These are phyloP conservation scores for Euschistus heros DNA, from an alignment of 1,140 invertebrate species.

Conservation along the genomic window DNA sequence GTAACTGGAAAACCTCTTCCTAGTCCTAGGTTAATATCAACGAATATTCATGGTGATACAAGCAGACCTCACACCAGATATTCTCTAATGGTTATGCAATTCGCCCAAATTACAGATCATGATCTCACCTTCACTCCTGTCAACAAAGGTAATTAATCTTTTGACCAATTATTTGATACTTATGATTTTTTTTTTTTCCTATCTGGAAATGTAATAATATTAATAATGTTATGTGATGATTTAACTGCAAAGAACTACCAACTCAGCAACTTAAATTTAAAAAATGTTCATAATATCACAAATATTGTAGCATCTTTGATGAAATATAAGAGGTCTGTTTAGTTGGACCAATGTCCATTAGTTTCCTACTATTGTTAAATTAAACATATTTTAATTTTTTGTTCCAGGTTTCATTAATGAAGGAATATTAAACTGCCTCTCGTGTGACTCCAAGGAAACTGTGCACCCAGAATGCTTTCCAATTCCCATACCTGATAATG, in stretches of 20 bases:
- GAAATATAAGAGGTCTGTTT: too few species aligned
- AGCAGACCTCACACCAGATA: constrained; percentile 79
- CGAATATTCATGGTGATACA: constrained; percentile 76
- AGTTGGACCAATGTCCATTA: too few species aligned
- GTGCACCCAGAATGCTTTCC: constrained; percentile 46
- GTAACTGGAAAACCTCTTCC: constrained; percentile 63
- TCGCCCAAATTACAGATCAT: constrained; percentile 83
- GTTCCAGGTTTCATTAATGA: constrained; percentile 35
- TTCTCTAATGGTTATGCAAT: constrained; percentile 87
- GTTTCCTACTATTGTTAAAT: too few species aligned
- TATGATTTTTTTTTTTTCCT: too few species aligned
- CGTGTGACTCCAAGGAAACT: constrained; percentile 38
- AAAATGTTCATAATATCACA: too few species aligned
- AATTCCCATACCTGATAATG: constrained; percentile 43
- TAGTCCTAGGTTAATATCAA: constrained; percentile 72
- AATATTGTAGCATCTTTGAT: too few species aligned
- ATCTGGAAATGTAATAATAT: too few species aligned
- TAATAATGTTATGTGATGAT: too few species aligned
- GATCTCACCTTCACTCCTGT: constrained; percentile 87
- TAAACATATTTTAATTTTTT: too few species aligned
- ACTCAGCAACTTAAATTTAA: too few species aligned
- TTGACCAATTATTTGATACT: neutral
- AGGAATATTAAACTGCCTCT: constrained; percentile 38
- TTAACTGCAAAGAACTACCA: neutral
- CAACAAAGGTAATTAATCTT: constrained; percentile 52